These are phyloP conservation scores for Acrocephalus kingi DNA, from an alignment of 2,113 vertebrate species.

Conservation along the genomic window DNA sequence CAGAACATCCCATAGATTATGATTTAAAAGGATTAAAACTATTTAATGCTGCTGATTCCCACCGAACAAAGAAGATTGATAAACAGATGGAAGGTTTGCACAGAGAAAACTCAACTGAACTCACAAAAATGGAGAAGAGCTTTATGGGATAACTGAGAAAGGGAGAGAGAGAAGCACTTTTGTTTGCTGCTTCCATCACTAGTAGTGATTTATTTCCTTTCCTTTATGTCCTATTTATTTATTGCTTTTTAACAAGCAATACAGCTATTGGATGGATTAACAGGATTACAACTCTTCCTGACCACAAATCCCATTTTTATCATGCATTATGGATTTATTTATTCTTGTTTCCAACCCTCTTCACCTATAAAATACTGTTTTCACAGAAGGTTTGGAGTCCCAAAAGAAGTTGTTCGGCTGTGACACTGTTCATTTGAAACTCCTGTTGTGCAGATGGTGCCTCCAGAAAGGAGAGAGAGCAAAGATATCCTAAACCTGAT, in stretches of 20 bases:
- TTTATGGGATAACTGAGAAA: background rate
- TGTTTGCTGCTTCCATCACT: background rate
- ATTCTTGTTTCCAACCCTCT: background rate
- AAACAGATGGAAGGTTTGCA: background rate
- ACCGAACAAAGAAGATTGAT: background rate
- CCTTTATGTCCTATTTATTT: too few relatives aligned
- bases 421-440: background rate
- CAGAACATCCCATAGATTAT: background rate
- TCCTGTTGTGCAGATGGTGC: background rate
- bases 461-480: background rate
- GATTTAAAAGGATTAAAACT: background rate
- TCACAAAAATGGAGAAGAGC: background rate
- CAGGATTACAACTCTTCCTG: background rate
- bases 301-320: background rate
- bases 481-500: background rate
- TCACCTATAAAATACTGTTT: background rate
- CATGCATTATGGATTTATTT: background rate
- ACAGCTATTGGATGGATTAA: background rate
- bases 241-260: background rate
- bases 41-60: background rate
- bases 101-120: background rate
- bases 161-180: background rate
- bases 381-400: background rate
- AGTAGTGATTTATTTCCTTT: background rate
- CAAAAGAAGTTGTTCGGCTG: background rate